phyloP scores from a whole-genome alignment of 1,140 invertebrate genomes.

The Epicauta chinensis region DNA sequence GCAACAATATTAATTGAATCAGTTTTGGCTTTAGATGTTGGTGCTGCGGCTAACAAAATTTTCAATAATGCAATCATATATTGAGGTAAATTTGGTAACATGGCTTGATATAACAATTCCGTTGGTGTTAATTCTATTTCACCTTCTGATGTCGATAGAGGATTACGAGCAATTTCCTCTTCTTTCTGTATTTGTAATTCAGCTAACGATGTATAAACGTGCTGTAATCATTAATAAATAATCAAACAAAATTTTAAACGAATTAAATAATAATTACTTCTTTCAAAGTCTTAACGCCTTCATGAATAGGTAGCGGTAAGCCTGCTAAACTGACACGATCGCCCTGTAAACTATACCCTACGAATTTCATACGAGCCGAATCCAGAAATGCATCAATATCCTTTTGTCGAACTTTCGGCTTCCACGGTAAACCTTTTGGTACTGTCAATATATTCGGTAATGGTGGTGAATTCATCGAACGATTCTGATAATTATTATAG shows the following conservation, averaged over 20 bases:
- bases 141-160: slow-evolving; percentile 67
- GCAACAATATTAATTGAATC: slow-evolving; percentile 98
- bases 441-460: slow-evolving; percentile 13
- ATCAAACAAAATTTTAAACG: too few species aligned
- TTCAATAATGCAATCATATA: slow-evolving; percentile 97
- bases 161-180: slow-evolving; percentile 72
- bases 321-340: slow-evolving; percentile 85
- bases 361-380: slow-evolving; percentile 88
- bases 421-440: slow-evolving; percentile 74
- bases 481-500: slow-evolving; percentile 25
- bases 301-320: slow-evolving; percentile 89
- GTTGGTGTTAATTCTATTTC: slow-evolving; percentile 70
- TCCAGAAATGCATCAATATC: slow-evolving; percentile 90
- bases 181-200: slow-evolving; percentile 80
- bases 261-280: slow-evolving; percentile 44
- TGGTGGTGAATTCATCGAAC: slow-evolving; percentile 21
- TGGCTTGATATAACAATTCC: slow-evolving; percentile 86
- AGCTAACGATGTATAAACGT: slow-evolving; percentile 77
- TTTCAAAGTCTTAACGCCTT: slow-evolving; percentile 86
- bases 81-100: slow-evolving; percentile 89
- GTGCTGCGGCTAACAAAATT: slow-evolving; percentile 93
- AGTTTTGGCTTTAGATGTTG: slow-evolving; percentile 95
- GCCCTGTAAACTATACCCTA: slow-evolving; percentile 82
- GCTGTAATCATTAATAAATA: slow-evolving; percentile 44
- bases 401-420: slow-evolving; percentile 91